These are phyloP conservation scores for Sialia sialis DNA, from an alignment of 2,113 vertebrate species.

Conservation along the genomic window DNA sequence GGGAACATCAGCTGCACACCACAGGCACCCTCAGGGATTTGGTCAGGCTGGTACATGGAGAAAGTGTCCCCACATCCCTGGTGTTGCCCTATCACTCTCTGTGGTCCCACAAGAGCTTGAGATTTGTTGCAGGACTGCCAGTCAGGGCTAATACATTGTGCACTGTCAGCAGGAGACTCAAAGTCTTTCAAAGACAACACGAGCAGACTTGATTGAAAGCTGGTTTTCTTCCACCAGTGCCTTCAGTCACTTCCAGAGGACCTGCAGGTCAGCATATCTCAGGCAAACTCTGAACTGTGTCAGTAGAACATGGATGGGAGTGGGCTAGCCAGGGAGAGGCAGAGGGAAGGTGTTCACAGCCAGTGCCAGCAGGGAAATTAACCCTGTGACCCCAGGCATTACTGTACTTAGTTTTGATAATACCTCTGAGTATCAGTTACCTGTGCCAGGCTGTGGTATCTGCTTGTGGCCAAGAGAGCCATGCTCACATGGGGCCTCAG, in stretches of 20 bases:
- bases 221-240: background rate
- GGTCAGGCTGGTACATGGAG: background rate
- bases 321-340: too few species aligned
- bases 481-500: accelerated
- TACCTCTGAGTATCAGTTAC: background rate
- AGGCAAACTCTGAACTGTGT: background rate
- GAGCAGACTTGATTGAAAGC: background rate
- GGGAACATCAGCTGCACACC: accelerated
- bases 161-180: background rate
- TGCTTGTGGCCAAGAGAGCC: accelerated
- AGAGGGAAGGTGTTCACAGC: background rate
- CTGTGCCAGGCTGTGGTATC: accelerated
- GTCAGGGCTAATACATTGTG: too few species aligned
- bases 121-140: background rate
- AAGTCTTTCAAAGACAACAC: background rate
- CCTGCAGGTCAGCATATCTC: accelerated
- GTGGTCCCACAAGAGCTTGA: background rate
- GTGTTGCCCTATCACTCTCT: background rate
- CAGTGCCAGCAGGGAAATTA: background rate
- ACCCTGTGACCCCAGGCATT: background rate
- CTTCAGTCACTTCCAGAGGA: background rate
- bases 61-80: background rate
- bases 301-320: too few species aligned
- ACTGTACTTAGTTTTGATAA: background rate
- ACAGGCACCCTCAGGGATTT: background rate